phyloP scores from a whole-genome alignment of 2,888 invertebrate genomes.

The Teleogryllus oceanicus region DNA sequence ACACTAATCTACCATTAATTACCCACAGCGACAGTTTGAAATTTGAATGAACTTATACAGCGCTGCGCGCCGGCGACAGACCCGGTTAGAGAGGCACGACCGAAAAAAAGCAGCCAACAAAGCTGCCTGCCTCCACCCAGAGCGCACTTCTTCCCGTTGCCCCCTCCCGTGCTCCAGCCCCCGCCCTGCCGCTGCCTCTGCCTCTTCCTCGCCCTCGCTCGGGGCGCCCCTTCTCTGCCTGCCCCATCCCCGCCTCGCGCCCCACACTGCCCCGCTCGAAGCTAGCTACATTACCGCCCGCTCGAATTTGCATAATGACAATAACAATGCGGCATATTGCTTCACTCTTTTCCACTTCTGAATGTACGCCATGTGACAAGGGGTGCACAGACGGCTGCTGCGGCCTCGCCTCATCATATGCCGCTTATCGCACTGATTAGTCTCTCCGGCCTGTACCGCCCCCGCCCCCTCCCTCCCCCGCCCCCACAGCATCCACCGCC shows the following conservation, averaged over 20 bases:
- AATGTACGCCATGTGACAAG: neutral
- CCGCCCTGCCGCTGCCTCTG: neutral
- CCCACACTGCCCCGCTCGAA: neutral
- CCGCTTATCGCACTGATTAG: neutral
- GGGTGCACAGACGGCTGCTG: neutral
- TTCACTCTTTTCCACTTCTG: constrained; percentile 10
- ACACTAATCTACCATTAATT: constrained; percentile 18
- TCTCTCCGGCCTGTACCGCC: neutral
- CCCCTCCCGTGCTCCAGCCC: neutral
- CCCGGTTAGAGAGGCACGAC: neutral
- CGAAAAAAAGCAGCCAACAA: neutral
- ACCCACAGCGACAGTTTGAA: constrained; percentile 7
- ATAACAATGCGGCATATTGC: constrained; percentile 23
- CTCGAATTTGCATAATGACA: constrained; percentile 31
- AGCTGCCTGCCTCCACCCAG: neutral
- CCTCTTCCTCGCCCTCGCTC: neutral
- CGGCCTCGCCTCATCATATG: constrained; percentile 9
- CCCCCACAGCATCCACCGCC: neutral
- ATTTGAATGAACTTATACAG: constrained; percentile 2
- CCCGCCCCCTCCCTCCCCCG: neutral
- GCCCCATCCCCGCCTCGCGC: neutral
- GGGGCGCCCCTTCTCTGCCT: neutral
- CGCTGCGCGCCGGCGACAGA: neutral
- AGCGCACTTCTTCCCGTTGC: neutral
- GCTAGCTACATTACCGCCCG: constrained; percentile 18